Base-by-base conservation (phyloP, 2,797 vertebrate species). In the Pseudomugil gertrudae region DNA sequence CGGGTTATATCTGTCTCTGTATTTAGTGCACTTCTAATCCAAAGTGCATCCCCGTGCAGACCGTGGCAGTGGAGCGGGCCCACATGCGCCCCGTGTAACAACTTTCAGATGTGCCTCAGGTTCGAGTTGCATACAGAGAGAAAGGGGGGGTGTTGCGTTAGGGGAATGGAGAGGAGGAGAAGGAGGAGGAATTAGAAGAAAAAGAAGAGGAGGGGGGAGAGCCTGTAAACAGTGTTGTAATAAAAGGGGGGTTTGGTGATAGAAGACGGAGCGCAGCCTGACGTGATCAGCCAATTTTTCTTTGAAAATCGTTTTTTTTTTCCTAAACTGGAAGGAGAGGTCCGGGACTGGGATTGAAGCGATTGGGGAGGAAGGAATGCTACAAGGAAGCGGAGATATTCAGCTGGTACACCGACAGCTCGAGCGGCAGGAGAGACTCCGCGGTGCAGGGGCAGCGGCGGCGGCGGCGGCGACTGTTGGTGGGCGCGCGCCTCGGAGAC, bases 21-120 rank as follows among this genome's bases (percentile, higher is more conserved):
- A 15, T 72, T 61, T 68, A 29, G 67, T 63, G 65, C 62, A 69
- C 61, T 80, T 90, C 87, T 84, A 87, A 90, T 83, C 84, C 80
- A 82, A 80, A 85, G 80, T 86, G 81, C 76, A 78, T 84, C 61
- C 61, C 56, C 33, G 60, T 19, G 73, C 84, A 76, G 86, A 87
- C 85, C 78, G 85, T 84, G 90, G 88, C 89, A 92, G 90, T 73
- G 88, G 81, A 83, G 80, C 81, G 84, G 87, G 78, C 81, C 86
- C 86, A 86, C 82, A 84, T 74, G 89, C 79, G 79, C 83, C 81
- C 71, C 80, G 64, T 85, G 77, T 93, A 92, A 93, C 91, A 93
- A 93, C 83, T 94, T 93, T 93, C 90, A 94, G 90, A 91, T 93
- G 89, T 91, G 89, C 85, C 90, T 90, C 82, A 89, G 90, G 91